Conservation (phyloP, 2,888 invertebrate species). For the Macrosoma leucophasiata region DNA sequence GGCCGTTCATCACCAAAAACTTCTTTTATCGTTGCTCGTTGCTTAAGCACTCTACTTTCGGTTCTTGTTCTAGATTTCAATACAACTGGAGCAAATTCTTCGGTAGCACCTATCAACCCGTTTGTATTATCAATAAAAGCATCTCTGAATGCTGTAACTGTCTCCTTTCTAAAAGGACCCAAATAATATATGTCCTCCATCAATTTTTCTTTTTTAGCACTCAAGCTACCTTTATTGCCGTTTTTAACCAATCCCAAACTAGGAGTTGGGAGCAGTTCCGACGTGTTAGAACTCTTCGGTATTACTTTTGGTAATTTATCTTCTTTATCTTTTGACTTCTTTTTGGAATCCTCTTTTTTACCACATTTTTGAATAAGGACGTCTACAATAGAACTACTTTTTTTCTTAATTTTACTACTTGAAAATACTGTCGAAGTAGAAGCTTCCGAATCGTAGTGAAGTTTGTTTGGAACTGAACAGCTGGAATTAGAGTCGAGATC, state of each 20-base stretch:
- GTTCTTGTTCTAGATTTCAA: constrained; percentile 84
- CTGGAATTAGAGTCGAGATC: constrained; percentile 82
- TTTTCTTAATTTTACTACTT: constrained; percentile 66
- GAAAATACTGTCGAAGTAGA: constrained; percentile 81
- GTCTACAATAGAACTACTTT: constrained; percentile 78
- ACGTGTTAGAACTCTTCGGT: constrained; percentile 68
- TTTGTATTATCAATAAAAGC: constrained; percentile 79
- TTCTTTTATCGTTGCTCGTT: constrained; percentile 86
- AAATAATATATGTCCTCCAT: constrained; percentile 77
- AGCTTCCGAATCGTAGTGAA: constrained; percentile 81
- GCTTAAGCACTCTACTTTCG: constrained; percentile 82
- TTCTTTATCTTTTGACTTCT: constrained; percentile 70
- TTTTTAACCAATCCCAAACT: constrained; percentile 69
- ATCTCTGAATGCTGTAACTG: constrained; percentile 79
- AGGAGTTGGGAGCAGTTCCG: constrained; percentile 80
- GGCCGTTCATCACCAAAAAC: constrained; percentile 88
- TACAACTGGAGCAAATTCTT: constrained; percentile 81
- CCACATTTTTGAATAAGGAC: constrained; percentile 80
- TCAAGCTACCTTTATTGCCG: constrained; percentile 54
- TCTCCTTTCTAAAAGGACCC: constrained; percentile 81
- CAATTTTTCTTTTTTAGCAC: constrained; percentile 62
- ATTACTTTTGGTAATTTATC: constrained; percentile 73
- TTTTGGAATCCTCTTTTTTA: constrained; percentile 71
- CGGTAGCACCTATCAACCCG: constrained; percentile 73
- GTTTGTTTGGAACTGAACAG: constrained; percentile 72